A percentile compares a stretch with the other conserved stretches of the same genome.
phyloP scores from a whole-genome alignment of 2,888 invertebrate species.

The Drosophila leonis region DNA sequence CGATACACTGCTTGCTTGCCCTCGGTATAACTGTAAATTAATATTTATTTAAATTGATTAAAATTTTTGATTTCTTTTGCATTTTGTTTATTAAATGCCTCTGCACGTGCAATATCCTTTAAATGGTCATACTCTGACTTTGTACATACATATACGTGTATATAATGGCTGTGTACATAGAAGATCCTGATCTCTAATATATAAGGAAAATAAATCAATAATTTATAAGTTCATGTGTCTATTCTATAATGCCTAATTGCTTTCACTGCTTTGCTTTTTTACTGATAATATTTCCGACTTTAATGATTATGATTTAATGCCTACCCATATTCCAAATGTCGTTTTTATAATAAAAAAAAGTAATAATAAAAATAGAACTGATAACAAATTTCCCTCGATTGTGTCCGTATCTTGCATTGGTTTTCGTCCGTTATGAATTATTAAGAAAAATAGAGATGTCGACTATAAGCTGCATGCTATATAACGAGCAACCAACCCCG shows the following conservation, averaged over 20 bases:
- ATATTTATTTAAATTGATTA: not conserved
- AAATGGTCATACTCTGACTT: not conserved
- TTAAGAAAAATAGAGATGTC: not conserved
- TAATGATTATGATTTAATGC: not conserved
- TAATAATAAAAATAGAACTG: not conserved
- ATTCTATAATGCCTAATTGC: slow-evolving; percentile 1
- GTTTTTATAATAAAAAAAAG: not conserved
- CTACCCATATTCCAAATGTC: not conserved
- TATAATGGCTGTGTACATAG: not conserved
- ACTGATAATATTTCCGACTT: not conserved
- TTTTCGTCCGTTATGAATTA: not conserved
- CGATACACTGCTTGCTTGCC: not conserved
- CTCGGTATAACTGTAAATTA: not conserved
- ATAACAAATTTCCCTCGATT: not conserved
- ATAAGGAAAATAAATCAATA: not conserved
- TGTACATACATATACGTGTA: not conserved
- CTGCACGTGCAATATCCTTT: not conserved
- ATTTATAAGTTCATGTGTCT: not conserved
- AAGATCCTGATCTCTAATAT: not conserved
- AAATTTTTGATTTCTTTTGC: not conserved
- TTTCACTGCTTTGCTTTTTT: not conserved
- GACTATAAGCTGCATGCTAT: not conserved
- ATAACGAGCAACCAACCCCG: not conserved
- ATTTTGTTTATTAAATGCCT: not conserved
- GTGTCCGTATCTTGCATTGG: not conserved